A percentile compares a stretch with the other conserved stretches of the same genome.
Evolutionary conservation across 2,888 invertebrate genomes (phyloP).

Genomic region (Taenaris catops): DNA sequence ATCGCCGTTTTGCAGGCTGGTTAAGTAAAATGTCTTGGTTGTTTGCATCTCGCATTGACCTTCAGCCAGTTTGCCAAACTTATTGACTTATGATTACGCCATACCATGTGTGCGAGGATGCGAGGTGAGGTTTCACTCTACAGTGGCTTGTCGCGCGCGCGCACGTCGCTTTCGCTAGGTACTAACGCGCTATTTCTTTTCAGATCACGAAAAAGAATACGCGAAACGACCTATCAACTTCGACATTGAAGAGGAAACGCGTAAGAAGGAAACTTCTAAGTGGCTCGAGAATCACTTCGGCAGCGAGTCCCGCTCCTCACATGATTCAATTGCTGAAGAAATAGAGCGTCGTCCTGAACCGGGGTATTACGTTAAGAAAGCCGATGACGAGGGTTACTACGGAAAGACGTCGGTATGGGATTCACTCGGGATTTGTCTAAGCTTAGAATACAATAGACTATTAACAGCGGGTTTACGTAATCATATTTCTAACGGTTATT

Average conservation of each 20-base stretch:
- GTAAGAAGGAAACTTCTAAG: slow-evolving; percentile 93
- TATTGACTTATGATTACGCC: slow-evolving; percentile 73
- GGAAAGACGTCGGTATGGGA: slow-evolving; percentile 63
- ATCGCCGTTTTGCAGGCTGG: slow-evolving; percentile 42
- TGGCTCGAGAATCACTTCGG: slow-evolving; percentile 96
- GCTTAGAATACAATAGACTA: too few relatives aligned
- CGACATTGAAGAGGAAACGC: slow-evolving; percentile 92
- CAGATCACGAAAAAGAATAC: slow-evolving; percentile 86
- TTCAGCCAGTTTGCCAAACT: slow-evolving; percentile 70
- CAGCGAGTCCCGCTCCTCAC: slow-evolving; percentile 89
- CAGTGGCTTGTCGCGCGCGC: slow-evolving; percentile 46
- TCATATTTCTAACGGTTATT: too few relatives aligned
- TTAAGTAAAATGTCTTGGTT: slow-evolving; percentile 60
- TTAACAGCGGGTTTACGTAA: too few relatives aligned
- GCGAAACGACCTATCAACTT: slow-evolving; percentile 91
- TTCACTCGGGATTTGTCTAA: too few relatives aligned
- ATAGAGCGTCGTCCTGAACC: slow-evolving; percentile 82
- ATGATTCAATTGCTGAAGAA: slow-evolving; percentile 84
- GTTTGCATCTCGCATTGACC: slow-evolving; percentile 64
- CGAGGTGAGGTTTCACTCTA: slow-evolving; percentile 41
- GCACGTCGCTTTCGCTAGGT: slow-evolving; percentile 39
- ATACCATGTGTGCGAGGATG: slow-evolving; percentile 49
- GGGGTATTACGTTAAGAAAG: slow-evolving; percentile 88
- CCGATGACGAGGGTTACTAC: slow-evolving; percentile 70
- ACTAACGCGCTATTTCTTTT: slow-evolving; percentile 60